Evolutionary conservation across 2,888 invertebrate species (phyloP).

Genomic region (Serripes groenlandicus): DNA sequence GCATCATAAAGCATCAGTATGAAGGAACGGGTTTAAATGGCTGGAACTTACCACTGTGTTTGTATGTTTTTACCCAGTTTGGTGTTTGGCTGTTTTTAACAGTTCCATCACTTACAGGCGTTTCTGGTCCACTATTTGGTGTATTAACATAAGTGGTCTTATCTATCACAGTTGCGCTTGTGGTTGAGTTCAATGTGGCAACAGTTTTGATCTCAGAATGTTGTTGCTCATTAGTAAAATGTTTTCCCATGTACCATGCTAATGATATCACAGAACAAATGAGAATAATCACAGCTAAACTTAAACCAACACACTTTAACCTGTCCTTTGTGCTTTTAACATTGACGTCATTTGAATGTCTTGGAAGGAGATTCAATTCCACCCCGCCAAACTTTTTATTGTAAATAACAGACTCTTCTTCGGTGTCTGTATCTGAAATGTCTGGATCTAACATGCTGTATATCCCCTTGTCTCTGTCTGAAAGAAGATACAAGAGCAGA

Average conservation of each 20-base stretch:
- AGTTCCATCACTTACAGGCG: background rate
- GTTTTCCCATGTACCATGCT: background rate
- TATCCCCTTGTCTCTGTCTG: background rate
- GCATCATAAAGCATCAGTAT: no score
- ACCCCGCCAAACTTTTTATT: conserved; percentile 41
- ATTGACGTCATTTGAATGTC: background rate
- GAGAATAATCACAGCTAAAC: background rate
- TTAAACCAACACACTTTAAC: background rate
- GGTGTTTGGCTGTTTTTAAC: background rate
- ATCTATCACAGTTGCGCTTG: conserved; percentile 4
- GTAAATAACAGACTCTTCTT: conserved; percentile 49
- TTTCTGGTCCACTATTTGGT: background rate
- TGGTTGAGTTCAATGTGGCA: background rate
- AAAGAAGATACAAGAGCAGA: background rate
- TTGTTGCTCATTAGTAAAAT: background rate
- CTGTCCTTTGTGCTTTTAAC: background rate
- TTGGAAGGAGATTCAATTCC: conserved; percentile 49
- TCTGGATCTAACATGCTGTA: conserved; percentile 11
- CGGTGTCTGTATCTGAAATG: conserved; percentile 17
- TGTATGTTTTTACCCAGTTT: conserved; percentile 13
- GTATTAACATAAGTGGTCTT: background rate
- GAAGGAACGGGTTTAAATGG: no score
- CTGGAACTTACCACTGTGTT: conserved; percentile 13
- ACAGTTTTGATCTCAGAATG: background rate
- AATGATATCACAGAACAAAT: conserved; percentile 9